These are phyloP conservation scores for Emys orbicularis DNA, from an alignment of 2,797 vertebrate genomes.

Conservation along the genomic window DNA sequence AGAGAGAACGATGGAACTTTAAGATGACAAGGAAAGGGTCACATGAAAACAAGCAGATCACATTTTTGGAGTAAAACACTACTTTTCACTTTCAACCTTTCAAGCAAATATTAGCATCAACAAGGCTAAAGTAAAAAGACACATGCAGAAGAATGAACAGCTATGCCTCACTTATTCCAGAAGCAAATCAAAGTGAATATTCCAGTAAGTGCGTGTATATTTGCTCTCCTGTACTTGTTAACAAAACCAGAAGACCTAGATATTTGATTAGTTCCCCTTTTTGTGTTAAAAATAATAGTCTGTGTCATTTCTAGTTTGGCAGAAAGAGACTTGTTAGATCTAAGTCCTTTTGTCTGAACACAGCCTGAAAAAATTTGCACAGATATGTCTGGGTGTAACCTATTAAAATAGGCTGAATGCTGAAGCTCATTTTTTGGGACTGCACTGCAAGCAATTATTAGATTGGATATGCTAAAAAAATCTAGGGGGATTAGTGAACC, in stretches of 20 bases:
- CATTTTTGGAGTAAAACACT: neutral
- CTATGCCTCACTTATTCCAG: slow-evolving; percentile 73
- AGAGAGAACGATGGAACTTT: slow-evolving; percentile 67
- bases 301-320: slow-evolving; percentile 64
- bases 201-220: slow-evolving; percentile 60
- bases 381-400: neutral
- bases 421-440: slow-evolving; percentile 8
- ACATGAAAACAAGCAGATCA: slow-evolving; percentile 33
- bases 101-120: slow-evolving; percentile 52
- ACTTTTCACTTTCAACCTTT: slow-evolving; percentile 47
- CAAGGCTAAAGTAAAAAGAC: slow-evolving; percentile 59
- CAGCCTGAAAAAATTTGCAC: neutral
- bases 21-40: slow-evolving; percentile 64
- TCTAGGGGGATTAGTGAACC: slow-evolving; percentile 41
- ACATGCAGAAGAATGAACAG: slow-evolving; percentile 75
- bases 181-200: slow-evolving; percentile 76
- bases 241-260: slow-evolving; percentile 79
- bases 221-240: slow-evolving; percentile 72
- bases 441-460: slow-evolving; percentile 55
- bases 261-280: slow-evolving; percentile 74
- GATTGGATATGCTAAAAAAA: slow-evolving; percentile 65
- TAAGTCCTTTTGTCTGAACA: slow-evolving; percentile 42
- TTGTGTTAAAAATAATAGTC: slow-evolving; percentile 71
- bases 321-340: slow-evolving; percentile 51
- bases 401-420: slow-evolving; percentile 48